Evolutionary conservation across 2,113 vertebrate genomes (phyloP).

Genomic region (Ahaetulla prasina): DNA sequence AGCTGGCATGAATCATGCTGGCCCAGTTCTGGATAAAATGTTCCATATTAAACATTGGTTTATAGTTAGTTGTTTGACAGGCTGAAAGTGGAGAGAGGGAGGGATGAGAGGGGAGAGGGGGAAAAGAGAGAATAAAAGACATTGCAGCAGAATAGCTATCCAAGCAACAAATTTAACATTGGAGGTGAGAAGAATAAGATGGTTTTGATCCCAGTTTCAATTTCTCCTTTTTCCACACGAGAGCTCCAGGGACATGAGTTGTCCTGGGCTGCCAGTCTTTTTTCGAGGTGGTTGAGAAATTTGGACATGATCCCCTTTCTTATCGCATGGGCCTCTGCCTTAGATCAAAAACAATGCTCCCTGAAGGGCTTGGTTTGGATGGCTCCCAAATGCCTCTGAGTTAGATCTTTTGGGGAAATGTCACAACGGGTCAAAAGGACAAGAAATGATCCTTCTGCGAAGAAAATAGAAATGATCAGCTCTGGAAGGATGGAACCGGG

Average conservation of each 20-base stretch:
- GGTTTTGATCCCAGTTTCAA: neutral
- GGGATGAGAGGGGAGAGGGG: neutral
- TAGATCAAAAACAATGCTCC: constrained; percentile 34
- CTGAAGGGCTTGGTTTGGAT: constrained; percentile 46
- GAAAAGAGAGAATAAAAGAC: neutral
- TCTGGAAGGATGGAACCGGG: neutral
- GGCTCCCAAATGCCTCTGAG: constrained; percentile 30
- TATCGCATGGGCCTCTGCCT: constrained; percentile 17
- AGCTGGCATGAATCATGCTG: neutral
- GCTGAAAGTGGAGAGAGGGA: neutral
- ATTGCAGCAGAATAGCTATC: neutral
- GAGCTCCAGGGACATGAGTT: neutral
- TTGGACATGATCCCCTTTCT: constrained; percentile 43
- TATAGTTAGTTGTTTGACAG: neutral
- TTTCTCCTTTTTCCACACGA: neutral
- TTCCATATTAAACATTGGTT: neutral
- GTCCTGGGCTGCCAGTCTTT: constrained; percentile 4
- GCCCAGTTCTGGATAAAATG: neutral
- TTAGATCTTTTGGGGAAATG: neutral
- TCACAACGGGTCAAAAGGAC: neutral
- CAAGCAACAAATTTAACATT: neutral
- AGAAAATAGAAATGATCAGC: neutral
- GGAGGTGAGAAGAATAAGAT: neutral
- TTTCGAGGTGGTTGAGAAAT: neutral
- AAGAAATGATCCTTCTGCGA: neutral